A percentile compares a stretch with the other conserved stretches of the same genome.
Conservation (phyloP, 2,113 vertebrate species). For the Strigops habroptila region DNA sequence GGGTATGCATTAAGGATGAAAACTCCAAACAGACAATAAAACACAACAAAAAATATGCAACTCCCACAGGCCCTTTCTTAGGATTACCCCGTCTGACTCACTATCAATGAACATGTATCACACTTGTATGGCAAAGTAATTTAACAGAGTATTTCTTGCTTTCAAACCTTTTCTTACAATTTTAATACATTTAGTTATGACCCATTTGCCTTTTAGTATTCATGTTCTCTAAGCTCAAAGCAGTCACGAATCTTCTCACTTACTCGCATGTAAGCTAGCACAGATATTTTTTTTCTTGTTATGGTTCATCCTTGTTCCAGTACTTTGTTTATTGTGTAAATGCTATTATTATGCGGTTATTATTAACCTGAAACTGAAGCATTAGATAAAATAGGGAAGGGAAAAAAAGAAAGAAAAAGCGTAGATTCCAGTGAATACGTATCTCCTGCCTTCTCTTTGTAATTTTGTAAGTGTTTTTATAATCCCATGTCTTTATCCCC, state of each 20-base stretch:
- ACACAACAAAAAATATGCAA: conserved; percentile 5
- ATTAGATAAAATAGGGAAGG: neutral
- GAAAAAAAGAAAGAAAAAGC: neutral
- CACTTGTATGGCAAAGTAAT: neutral
- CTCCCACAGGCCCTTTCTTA: neutral
- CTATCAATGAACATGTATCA: neutral
- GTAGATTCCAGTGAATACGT: neutral
- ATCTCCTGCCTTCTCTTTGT: neutral
- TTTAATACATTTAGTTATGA: conserved; percentile 40
- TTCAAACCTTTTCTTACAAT: conserved; percentile 8
- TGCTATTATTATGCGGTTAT: neutral
- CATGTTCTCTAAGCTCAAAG: conserved; percentile 13
- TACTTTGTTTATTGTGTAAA: neutral
- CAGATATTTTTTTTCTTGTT: neutral
- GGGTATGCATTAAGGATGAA: neutral
- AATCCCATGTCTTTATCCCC: neutral
- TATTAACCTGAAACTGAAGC: neutral
- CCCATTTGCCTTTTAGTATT: conserved; percentile 10
- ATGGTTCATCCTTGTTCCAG: neutral
- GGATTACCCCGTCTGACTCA: neutral
- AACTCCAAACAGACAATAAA: conserved; percentile 19
- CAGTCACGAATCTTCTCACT: neutral
- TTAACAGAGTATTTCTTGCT: neutral
- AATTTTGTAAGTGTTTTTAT: neutral
- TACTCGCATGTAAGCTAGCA: neutral